Evolutionary conservation across 2,888 invertebrate species (phyloP).

Genomic region (Isotomurus palustris): DNA sequence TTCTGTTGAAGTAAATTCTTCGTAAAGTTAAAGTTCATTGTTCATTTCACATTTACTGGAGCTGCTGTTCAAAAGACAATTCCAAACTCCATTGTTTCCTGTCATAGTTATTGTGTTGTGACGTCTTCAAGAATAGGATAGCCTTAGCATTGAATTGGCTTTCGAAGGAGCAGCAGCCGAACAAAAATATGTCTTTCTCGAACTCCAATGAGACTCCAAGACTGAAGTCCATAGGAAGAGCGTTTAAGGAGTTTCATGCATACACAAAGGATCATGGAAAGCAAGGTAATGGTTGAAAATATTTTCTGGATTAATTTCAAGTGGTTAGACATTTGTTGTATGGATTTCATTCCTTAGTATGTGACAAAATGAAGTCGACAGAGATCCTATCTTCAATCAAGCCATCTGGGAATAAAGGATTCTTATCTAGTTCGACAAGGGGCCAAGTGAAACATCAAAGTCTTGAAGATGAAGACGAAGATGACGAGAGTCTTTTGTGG

Average conservation of each 20-base stretch:
- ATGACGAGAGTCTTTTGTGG: background rate
- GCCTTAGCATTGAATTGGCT: too few relatives aligned
- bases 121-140: too few relatives aligned
- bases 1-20: too few relatives aligned
- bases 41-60: too few relatives aligned
- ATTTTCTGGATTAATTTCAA: background rate
- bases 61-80: too few relatives aligned
- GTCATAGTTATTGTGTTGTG: too few relatives aligned
- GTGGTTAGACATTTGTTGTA: background rate
- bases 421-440: background rate
- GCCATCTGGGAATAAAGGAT: background rate
- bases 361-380: background rate
- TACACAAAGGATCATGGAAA: slow-evolving; percentile 6
- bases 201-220: slow-evolving; percentile 12
- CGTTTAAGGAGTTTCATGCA: slow-evolving; percentile 11
- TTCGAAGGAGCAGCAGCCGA: too few relatives aligned
- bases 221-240: slow-evolving; percentile 9
- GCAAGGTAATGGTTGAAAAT: background rate
- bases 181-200: slow-evolving; percentile 17
- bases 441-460: background rate
- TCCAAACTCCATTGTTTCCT: too few relatives aligned
- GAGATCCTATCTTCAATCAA: background rate
- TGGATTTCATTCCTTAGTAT: background rate
- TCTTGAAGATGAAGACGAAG: background rate
- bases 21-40: too few relatives aligned